A percentile compares a stretch with the other conserved stretches of the same genome.
These are phyloP conservation scores for Fringilla coelebs DNA, from an alignment of 2,797 vertebrate genomes.

Conservation along the genomic window DNA sequence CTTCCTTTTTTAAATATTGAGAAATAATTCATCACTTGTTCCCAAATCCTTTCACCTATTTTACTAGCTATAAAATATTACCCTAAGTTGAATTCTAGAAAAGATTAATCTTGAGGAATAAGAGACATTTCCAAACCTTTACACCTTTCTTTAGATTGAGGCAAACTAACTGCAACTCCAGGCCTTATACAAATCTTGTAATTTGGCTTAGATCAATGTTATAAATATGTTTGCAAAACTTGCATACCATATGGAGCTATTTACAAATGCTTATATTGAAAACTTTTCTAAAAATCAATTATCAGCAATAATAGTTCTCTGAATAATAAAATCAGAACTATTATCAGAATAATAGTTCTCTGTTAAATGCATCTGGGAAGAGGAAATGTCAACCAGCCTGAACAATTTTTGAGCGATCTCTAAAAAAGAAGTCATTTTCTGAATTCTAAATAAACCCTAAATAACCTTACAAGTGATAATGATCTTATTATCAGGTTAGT, in stretches of 20 bases:
- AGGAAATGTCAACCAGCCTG: background rate
- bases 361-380: background rate
- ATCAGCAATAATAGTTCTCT: background rate
- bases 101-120: background rate
- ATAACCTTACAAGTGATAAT: background rate
- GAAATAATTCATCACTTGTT: background rate
- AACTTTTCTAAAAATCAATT: background rate
- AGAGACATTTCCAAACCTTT: background rate
- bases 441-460: background rate
- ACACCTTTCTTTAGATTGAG: background rate
- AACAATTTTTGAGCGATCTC: background rate
- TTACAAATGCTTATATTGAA: background rate
- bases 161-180: background rate
- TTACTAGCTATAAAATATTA: background rate
- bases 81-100: background rate
- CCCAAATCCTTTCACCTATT: background rate
- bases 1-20: background rate
- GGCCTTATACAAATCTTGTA: background rate
- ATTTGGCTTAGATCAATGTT: background rate
- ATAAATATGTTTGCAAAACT: background rate
- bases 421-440: background rate
- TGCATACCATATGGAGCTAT: background rate
- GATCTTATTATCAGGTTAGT: background rate
- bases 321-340: no score
- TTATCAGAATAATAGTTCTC: background rate